These are phyloP conservation scores for Luscinia megarhynchos DNA, from an alignment of 2,797 vertebrate genomes.

Conservation along the genomic window DNA sequence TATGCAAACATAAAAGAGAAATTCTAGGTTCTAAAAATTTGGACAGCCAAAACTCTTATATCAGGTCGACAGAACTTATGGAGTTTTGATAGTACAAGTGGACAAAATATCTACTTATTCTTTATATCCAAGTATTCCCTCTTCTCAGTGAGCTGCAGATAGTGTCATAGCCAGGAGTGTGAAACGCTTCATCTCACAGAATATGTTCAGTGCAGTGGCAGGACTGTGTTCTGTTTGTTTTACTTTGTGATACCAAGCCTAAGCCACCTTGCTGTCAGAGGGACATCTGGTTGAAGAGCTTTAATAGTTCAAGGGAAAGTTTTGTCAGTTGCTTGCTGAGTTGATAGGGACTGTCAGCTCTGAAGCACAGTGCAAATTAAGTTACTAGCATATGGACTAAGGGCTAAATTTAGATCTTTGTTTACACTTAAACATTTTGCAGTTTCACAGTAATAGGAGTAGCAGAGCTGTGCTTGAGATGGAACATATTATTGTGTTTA, in stretches of 20 bases:
- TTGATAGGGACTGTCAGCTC: neutral
- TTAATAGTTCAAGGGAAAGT: neutral
- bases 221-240: neutral
- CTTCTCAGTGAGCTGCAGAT: neutral
- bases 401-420: neutral
- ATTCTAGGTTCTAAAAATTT: neutral
- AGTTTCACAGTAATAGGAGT: neutral
- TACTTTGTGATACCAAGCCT: accelerated
- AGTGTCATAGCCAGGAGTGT: neutral
- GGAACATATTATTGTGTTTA: neutral
- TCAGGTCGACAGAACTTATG: neutral
- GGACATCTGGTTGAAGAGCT: neutral
- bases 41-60: accelerated
- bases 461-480: neutral
- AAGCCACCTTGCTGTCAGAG: neutral
- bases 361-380: neutral
- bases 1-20: neutral
- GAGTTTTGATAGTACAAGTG: neutral
- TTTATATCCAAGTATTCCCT: neutral
- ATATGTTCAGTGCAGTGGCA: accelerated
- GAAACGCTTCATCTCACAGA: neutral
- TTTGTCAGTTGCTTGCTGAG: neutral
- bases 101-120: neutral
- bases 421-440: neutral
- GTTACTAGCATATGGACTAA: neutral